Evolutionary conservation across 2,888 invertebrate genomes (phyloP).

Genomic region (Hirtodrosophila confusa): DNA sequence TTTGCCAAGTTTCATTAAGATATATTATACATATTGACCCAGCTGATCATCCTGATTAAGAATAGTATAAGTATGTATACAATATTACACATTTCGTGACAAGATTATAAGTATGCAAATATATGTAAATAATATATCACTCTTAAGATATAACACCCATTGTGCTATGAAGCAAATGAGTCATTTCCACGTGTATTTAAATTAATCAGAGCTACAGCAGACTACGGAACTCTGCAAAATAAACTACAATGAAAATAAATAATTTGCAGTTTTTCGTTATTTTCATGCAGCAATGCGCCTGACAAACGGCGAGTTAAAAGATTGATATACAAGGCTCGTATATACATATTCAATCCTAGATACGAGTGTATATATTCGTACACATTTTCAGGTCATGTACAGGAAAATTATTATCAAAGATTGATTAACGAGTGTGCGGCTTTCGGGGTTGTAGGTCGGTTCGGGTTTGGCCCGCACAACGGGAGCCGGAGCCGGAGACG

Average conservation of each 20-base stretch:
- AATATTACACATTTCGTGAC: no score
- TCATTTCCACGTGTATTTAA: slow-evolving; percentile 5
- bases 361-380: slow-evolving; percentile 12
- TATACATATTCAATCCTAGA: slow-evolving; percentile 1
- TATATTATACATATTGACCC: no score
- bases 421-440: slow-evolving; percentile 62
- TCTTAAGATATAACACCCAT: no score
- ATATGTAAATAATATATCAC: no score
- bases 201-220: slow-evolving; percentile 7
- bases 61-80: no score
- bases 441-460: slow-evolving; percentile 37
- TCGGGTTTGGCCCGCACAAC: slow-evolving; percentile 4
- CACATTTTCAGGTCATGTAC: slow-evolving; percentile 29
- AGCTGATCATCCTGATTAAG: no score
- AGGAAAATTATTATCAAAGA: slow-evolving; percentile 70
- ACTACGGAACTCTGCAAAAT: neutral
- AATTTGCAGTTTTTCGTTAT: slow-evolving; percentile 13
- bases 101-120: no score
- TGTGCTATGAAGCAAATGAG: neutral
- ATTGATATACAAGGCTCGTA: neutral
- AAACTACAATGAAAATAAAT: slow-evolving; percentile 15
- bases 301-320: slow-evolving; percentile 27
- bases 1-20: no score
- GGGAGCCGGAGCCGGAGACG: slow-evolving; percentile 5
- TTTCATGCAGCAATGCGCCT: slow-evolving; percentile 7